Evolutionary conservation across 1,140 invertebrate species (phyloP).

Genomic region (Diuraphis noxia): DNA sequence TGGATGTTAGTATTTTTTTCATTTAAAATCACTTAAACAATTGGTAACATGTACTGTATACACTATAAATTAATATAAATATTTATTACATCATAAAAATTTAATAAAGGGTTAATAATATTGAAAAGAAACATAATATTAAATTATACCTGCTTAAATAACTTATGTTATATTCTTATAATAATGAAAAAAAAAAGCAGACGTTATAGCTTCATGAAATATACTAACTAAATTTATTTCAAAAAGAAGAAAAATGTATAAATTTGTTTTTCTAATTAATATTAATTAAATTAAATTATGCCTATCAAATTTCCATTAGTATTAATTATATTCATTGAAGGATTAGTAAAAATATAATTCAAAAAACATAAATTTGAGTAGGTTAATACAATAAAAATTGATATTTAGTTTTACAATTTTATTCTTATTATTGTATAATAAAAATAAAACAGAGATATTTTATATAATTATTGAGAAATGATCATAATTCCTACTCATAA

Average conservation of each 20-base stretch:
- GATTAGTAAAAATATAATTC: too few species aligned
- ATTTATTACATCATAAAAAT: not conserved
- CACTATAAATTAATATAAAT: not conserved
- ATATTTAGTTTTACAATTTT: too few species aligned
- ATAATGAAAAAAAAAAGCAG: not conserved
- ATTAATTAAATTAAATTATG: not conserved
- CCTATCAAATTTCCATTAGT: not conserved
- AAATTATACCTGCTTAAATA: not conserved
- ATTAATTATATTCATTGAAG: too few species aligned
- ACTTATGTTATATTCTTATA: not conserved
- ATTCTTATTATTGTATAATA: too few species aligned
- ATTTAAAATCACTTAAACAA: not conserved
- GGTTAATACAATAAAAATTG: too few species aligned
- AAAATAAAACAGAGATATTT: not conserved
- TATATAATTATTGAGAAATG: not conserved
- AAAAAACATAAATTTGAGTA: too few species aligned
- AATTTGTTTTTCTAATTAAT: not conserved
- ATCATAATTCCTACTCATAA: not conserved
- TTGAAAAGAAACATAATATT: not conserved
- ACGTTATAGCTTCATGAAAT: not conserved
- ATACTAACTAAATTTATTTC: not conserved
- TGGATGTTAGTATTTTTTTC: conserved; percentile 58
- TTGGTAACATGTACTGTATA: not conserved
- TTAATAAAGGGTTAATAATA: not conserved
- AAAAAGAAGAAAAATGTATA: not conserved